Base-by-base conservation (phyloP, 2,888 invertebrate genomes). In the Cancer borealis region DNA sequence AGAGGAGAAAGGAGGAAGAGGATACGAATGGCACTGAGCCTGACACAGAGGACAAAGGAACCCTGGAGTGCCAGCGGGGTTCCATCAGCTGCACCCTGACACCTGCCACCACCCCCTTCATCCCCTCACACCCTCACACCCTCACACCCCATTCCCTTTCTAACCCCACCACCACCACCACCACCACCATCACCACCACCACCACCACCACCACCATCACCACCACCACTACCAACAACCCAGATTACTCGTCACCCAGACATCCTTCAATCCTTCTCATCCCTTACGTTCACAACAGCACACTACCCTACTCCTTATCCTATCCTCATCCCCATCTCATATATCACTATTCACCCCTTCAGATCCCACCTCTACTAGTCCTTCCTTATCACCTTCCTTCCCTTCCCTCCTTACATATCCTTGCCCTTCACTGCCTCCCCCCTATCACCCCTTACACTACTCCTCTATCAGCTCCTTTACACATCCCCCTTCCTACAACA, bases 21-120 rank as follows among this genome's bases (percentile, higher is more conserved):
- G 84, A 79, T 47, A 54, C 8, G 92, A n/a, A 12, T 45, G 21
- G 92, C 66, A 79, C 39, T 30, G 92, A 84, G 39, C 3, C 47
- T 87, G 92, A 92, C 49, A 54, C 49, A 39, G 87, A 87, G 91
- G 91, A 93, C 93, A 93, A 93, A 91, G 91, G 88, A 60, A n/a
- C 91, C 93, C 88, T 91, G 84, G 88, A 93, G 91, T 88, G 90
- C 54, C 88, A 46, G 93, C 84, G 88, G 88, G 92, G 88, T 47
- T 30, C 89, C 79, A 79, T 79, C 79, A 79, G 79, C 79, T 30
- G 79, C 79, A 79, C 79, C 79, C 79, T 88, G 49, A 47, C 88
- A 49, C 49, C 49, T 88, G 88, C 88, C 49, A 26, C 49, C 46
- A 26, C 10, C 21, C 4, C n/a, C 49, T 5, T 88, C 84, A 84